Percentiles rank a stretch among this genome's conserved stretches.
phyloP scores from a whole-genome alignment of 2,888 invertebrate species.

The Chamaedrilus cognettii region DNA sequence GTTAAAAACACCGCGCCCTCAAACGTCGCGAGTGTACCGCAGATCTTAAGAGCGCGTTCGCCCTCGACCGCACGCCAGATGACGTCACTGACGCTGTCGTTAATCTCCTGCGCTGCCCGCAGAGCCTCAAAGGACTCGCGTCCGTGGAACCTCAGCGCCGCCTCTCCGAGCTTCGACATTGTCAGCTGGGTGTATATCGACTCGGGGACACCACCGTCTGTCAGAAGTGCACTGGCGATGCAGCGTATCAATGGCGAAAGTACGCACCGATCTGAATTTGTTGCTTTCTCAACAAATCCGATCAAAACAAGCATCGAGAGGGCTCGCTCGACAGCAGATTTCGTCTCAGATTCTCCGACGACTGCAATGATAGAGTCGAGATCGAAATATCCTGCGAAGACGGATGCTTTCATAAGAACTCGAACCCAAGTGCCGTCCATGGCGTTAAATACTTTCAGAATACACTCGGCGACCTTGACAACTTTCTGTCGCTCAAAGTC shows the following conservation, averaged over 20 bases:
- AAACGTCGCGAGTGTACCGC: not conserved
- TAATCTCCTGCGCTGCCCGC: not conserved
- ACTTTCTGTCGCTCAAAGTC: not conserved
- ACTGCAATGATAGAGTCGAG: not conserved
- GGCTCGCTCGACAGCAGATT: not conserved
- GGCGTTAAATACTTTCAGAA: not conserved
- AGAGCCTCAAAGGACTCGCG: not conserved
- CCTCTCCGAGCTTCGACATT: not conserved
- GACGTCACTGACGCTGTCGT: not conserved
- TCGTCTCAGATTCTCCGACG: not conserved
- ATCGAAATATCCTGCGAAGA: conserved; percentile 1
- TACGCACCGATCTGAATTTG: no score
- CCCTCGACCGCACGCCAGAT: not conserved
- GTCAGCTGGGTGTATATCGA: not conserved
- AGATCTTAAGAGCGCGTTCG: not conserved
- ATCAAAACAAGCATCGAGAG: not conserved
- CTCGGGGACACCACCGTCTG: not conserved
- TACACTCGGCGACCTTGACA: not conserved
- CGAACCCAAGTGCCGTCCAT: not conserved
- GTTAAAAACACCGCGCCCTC: conserved; percentile 20
- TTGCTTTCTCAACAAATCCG: not conserved
- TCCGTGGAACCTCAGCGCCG: not conserved
- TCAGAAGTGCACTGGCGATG: not conserved
- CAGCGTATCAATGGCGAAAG: conserved; percentile 1
- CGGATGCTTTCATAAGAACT: not conserved